Conservation (phyloP, 2,797 vertebrate species). For the Phoebastria nigripes region DNA sequence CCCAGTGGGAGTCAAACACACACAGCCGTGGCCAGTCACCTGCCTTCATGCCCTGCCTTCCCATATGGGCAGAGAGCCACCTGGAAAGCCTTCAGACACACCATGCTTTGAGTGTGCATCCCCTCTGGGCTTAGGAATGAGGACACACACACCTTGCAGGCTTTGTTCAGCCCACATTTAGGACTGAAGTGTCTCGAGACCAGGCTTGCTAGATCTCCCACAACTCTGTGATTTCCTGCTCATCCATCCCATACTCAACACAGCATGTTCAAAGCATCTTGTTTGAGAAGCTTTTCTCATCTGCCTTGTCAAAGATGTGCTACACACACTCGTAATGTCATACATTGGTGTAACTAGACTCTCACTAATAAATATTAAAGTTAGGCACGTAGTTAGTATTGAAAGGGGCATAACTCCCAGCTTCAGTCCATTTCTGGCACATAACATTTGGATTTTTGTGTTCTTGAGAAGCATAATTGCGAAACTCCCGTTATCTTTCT, state of each 20-base stretch:
- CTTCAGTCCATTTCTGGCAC: not conserved
- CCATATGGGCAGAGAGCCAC: not conserved
- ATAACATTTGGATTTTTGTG: not conserved
- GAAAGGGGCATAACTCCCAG: not conserved
- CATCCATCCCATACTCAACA: not conserved
- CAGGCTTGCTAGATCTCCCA: not conserved
- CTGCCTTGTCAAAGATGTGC: not conserved
- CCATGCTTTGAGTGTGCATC: accelerated
- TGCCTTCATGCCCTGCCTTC: not conserved
- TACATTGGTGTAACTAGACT: not conserved
- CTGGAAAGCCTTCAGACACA: not conserved
- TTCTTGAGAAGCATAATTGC: not conserved
- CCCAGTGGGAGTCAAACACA: not conserved
- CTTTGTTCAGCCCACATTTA: not conserved
- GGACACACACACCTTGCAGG: not conserved
- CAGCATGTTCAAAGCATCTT: not conserved
- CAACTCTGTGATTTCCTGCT: not conserved
- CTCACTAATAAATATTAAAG: not conserved
- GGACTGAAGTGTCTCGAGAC: not conserved
- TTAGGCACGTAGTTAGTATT: not conserved
- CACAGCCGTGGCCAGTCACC: accelerated
- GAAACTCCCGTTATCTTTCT: not conserved
- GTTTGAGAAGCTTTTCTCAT: not conserved
- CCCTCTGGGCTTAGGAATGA: not conserved
- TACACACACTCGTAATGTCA: not conserved